These are phyloP conservation scores for Brachypteracias leptosomus DNA, from an alignment of 2,113 vertebrate species.

Conservation along the genomic window DNA sequence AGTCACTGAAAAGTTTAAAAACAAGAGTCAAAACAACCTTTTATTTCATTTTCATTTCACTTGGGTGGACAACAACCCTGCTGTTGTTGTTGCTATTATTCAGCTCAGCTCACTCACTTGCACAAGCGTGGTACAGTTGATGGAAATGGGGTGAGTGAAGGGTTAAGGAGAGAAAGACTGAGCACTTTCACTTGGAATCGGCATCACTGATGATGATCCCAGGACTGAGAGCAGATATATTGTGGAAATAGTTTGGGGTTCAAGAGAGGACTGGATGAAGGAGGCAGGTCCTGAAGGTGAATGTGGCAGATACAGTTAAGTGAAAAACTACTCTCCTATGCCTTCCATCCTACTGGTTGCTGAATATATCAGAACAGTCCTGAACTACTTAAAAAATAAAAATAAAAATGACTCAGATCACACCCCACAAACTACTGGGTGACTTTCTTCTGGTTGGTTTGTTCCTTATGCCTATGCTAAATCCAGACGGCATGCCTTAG, in stretches of 20 bases:
- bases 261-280: background rate
- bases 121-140: background rate
- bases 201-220: background rate
- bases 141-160: background rate
- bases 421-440: background rate
- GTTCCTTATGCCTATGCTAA: background rate
- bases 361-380: background rate
- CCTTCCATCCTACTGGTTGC: background rate
- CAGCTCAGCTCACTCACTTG: background rate
- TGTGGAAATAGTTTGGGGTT: background rate
- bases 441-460: background rate
- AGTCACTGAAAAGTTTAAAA: background rate
- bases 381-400: background rate
- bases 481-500: background rate
- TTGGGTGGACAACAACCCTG: background rate
- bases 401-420: background rate
- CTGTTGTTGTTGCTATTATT: background rate
- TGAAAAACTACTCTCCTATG: background rate
- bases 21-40: background rate
- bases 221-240: background rate
- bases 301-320: background rate
- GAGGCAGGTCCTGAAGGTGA: background rate
- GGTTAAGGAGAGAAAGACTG: background rate
- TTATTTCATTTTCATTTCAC: background rate
- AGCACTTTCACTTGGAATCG: background rate